Conservation (phyloP, 2,113 vertebrate genomes). For the Menidia beryllina region DNA sequence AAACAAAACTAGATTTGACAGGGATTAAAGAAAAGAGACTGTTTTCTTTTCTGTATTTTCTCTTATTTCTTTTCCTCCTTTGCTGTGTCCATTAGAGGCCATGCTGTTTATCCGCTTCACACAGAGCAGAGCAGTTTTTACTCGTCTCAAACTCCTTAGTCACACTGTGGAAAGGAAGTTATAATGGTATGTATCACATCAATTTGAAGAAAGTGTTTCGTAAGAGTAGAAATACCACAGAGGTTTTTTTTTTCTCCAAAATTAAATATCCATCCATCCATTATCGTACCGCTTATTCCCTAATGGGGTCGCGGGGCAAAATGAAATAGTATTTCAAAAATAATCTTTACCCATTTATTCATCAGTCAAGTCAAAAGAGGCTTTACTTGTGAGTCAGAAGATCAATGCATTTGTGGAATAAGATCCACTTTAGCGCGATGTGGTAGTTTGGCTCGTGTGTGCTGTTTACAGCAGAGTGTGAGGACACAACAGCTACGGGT, state of each 20-base stretch:
- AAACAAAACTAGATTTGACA: constrained; percentile 3
- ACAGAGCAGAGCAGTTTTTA: not conserved
- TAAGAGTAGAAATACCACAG: not conserved
- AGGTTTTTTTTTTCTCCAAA: too few relatives aligned
- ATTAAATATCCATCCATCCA: too few relatives aligned
- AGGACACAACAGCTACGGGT: constrained; percentile 4
- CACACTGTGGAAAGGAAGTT: not conserved
- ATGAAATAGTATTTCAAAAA: constrained; percentile 1
- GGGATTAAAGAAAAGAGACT: constrained; percentile 44
- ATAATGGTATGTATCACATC: not conserved
- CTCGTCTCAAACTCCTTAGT: too few relatives aligned
- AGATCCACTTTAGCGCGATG: not conserved
- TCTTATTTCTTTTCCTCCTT: constrained; percentile 32
- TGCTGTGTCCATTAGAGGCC: constrained; percentile 21
- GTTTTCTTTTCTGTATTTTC: constrained; percentile 37
- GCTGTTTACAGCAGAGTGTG: constrained; percentile 6
- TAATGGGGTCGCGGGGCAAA: too few relatives aligned
- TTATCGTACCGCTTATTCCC: too few relatives aligned
- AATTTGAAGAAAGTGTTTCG: not conserved
- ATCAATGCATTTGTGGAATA: constrained; percentile 20
- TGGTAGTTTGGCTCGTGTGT: not conserved
- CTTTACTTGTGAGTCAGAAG: constrained; percentile 8
- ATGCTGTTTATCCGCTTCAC: constrained; percentile 25
- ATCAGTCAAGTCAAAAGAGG: constrained; percentile 3
- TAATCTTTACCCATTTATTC: constrained; percentile 13